These are phyloP conservation scores for Luperina testacea DNA, from an alignment of 2,888 invertebrate species.

Conservation along the genomic window DNA sequence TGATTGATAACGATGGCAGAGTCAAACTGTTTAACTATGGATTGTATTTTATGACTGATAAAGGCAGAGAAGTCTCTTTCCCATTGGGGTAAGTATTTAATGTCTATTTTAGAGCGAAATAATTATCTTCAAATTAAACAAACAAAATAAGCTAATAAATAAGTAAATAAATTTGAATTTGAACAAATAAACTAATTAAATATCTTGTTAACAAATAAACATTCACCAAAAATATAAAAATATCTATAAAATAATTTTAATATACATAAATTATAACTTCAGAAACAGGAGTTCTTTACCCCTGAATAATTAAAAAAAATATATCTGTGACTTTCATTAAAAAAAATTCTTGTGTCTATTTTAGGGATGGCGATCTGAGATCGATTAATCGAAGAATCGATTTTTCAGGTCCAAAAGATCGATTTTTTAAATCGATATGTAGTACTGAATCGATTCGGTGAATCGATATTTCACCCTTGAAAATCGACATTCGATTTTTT, in stretches of 20 bases:
- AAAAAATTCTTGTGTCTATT: too few relatives aligned
- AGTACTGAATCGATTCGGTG: too few relatives aligned
- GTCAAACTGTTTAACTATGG: conserved; percentile 98
- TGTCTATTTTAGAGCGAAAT: neutral
- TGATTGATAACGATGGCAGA: conserved; percentile 92
- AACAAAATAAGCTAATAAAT: neutral
- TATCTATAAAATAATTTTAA: neutral
- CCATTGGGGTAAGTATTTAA: conserved; percentile 93
- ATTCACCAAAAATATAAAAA: neutral
- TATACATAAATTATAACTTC: too few relatives aligned
- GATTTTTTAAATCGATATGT: too few relatives aligned
- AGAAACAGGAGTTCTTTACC: neutral
- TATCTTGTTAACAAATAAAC: neutral
- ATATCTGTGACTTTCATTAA: neutral
- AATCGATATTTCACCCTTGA: too few relatives aligned
- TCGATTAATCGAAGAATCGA: too few relatives aligned
- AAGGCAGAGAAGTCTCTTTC: conserved; percentile 96
- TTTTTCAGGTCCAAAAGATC: too few relatives aligned
- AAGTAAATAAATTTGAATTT: too few relatives aligned
- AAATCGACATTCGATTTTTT: too few relatives aligned
- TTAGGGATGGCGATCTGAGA: too few relatives aligned
- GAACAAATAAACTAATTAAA: neutral
- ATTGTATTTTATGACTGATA: conserved; percentile 97
- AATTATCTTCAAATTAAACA: neutral
- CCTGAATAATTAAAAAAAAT: neutral